Conservation (phyloP, 2,888 invertebrate species). For the Omphaloscelis lunosa region DNA sequence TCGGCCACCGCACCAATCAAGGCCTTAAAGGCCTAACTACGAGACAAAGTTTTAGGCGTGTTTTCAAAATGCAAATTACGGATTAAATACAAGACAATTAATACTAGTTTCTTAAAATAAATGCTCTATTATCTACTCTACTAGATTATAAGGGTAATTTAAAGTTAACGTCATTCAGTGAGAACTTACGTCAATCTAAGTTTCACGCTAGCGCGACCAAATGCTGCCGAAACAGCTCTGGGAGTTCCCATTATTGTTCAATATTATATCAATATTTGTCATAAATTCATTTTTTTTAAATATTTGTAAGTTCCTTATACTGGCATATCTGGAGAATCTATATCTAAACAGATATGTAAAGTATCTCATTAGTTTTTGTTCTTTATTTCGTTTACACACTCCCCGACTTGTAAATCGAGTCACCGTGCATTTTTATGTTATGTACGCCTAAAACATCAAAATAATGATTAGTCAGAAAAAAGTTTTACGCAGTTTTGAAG, state of each 20-base stretch:
- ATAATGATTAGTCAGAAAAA: not conserved
- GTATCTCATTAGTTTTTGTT: constrained; percentile 43
- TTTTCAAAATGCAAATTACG: constrained; percentile 1
- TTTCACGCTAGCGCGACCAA: constrained; percentile 16
- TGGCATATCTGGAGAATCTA: constrained; percentile 52
- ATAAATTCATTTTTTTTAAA: constrained; percentile 23
- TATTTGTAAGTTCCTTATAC: constrained; percentile 32
- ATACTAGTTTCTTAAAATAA: constrained; percentile 40
- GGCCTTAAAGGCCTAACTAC: constrained; percentile 5
- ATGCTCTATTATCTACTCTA: constrained; percentile 29
- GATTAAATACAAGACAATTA: constrained; percentile 29
- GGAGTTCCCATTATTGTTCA: constrained; percentile 29
- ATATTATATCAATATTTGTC: constrained; percentile 26
- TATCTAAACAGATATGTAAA: constrained; percentile 59
- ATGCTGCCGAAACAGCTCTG: constrained; percentile 24
- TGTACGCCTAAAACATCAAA: not conserved
- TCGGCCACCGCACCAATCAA: not conserved
- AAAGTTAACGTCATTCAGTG: constrained; percentile 26
- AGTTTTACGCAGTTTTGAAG: not conserved
- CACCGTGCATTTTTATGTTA: not conserved
- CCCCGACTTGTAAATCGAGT: not conserved
- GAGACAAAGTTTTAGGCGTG: not conserved
- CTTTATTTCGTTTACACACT: not conserved
- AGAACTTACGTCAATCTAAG: constrained; percentile 51
- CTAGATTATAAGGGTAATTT: constrained; percentile 8